Conservation (phyloP, 2,888 invertebrate genomes). For the Lymantria monacha region DNA sequence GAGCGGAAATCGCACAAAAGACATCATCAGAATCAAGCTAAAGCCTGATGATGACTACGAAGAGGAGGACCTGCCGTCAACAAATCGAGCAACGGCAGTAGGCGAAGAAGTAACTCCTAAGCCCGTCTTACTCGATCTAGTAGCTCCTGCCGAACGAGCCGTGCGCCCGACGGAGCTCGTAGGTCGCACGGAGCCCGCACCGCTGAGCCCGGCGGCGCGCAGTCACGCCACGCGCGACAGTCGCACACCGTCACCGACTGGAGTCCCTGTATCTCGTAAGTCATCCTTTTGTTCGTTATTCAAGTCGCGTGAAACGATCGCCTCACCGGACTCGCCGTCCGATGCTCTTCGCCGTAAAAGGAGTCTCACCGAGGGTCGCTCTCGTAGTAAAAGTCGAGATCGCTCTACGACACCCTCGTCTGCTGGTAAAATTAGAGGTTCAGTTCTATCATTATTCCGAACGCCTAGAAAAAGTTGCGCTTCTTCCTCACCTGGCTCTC, state of each 20-base stretch:
- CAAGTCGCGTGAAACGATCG: slow-evolving; percentile 86
- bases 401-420: slow-evolving; percentile 82
- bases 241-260: slow-evolving; percentile 86
- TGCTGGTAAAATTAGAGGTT: slow-evolving; percentile 81
- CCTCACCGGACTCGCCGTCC: slow-evolving; percentile 84
- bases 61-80: slow-evolving; percentile 32
- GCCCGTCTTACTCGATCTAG: slow-evolving; percentile 83
- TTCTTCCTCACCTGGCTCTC: slow-evolving; percentile 61
- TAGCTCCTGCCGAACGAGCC: slow-evolving; percentile 31
- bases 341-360: slow-evolving; percentile 66
- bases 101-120: slow-evolving; percentile 67
- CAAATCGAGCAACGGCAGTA: slow-evolving; percentile 36
- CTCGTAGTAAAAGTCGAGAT: slow-evolving; percentile 86
- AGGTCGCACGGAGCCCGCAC: slow-evolving; percentile 49
- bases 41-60: slow-evolving; percentile 89
- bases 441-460: slow-evolving; percentile 86
- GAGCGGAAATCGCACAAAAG: slow-evolving; percentile 55
- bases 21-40: slow-evolving; percentile 84
- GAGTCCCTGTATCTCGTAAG: slow-evolving; percentile 86
- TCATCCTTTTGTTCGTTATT: slow-evolving; percentile 92
- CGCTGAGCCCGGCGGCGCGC: slow-evolving; percentile 25
- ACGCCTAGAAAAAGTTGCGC: slow-evolving; percentile 69
- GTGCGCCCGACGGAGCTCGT: slow-evolving; percentile 64
- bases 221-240: slow-evolving; percentile 42
- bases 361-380: slow-evolving; percentile 73